phyloP scores from a whole-genome alignment of 2,113 vertebrate genomes.

The Syngnathus scovelli region DNA sequence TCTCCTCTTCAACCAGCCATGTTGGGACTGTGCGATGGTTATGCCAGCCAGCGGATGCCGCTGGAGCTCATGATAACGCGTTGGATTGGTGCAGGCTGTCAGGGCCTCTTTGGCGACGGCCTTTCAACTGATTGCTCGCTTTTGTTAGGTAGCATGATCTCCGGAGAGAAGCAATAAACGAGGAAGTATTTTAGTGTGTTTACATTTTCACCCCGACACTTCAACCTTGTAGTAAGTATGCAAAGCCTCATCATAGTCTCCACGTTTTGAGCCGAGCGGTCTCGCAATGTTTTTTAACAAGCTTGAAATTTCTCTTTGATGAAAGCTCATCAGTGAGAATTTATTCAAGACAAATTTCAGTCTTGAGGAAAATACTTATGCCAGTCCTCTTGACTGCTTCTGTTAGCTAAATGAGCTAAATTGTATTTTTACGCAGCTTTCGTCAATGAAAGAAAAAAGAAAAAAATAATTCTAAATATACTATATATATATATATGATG shows the following conservation, averaged over 20 bases:
- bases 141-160: neutral
- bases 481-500: too few species aligned
- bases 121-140: constrained; percentile 22
- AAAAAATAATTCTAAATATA: neutral
- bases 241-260: neutral
- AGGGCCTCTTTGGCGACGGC: constrained; percentile 36
- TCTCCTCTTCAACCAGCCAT: constrained; percentile 48
- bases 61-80: constrained; percentile 57
- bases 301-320: neutral
- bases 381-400: neutral
- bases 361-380: neutral
- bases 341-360: neutral
- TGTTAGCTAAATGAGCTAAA: too few species aligned
- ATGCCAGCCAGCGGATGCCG: constrained; percentile 53
- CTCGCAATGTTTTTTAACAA: neutral
- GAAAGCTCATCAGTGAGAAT: neutral
- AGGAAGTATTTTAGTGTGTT: neutral
- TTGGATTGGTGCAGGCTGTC: constrained; percentile 43
- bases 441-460: too few species aligned
- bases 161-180: too few species aligned
- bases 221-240: neutral
- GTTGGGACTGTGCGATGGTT: constrained; percentile 37
- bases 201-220: neutral
- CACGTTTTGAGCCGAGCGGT: neutral
- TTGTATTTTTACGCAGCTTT: neutral